A percentile compares a stretch with the other conserved stretches of the same genome.
phyloP scores from a whole-genome alignment of 1,140 invertebrate genomes.

The Anastrepha obliqua region DNA sequence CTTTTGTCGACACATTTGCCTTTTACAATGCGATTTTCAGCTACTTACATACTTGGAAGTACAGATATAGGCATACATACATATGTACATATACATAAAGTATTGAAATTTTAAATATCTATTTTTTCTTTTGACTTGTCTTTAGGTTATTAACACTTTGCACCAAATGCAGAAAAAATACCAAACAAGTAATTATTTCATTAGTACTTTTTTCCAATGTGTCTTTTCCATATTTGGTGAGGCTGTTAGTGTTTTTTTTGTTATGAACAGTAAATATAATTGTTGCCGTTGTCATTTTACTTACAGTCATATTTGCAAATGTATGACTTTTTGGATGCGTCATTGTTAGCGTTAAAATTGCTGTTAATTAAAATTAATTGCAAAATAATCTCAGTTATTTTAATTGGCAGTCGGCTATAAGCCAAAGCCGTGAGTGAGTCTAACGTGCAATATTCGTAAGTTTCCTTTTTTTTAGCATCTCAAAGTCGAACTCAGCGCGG shows the following conservation, averaged over 20 bases:
- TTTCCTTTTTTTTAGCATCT: background rate
- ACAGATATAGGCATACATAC: too few relatives aligned
- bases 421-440: constrained; percentile 25
- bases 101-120: constrained; percentile 6
- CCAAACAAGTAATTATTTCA: constrained; percentile 30
- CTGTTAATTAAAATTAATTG: constrained; percentile 55
- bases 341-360: constrained; percentile 51
- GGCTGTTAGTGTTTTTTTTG: background rate
- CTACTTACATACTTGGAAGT: too few relatives aligned
- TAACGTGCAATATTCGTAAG: constrained; percentile 26
- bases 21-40: background rate
- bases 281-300: constrained; percentile 32
- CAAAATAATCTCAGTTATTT: constrained; percentile 55
- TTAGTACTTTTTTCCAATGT: background rate
- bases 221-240: background rate
- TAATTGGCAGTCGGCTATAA: constrained; percentile 42
- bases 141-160: constrained; percentile 24
- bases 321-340: constrained; percentile 12
- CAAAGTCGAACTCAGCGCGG: constrained; percentile 43
- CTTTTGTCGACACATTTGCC: background rate
- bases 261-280: background rate
- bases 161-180: background rate
- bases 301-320: background rate
- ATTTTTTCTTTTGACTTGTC: background rate
- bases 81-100: background rate